Conservation (phyloP, 2,888 invertebrate species). For the Kryphioiulus occultus region DNA sequence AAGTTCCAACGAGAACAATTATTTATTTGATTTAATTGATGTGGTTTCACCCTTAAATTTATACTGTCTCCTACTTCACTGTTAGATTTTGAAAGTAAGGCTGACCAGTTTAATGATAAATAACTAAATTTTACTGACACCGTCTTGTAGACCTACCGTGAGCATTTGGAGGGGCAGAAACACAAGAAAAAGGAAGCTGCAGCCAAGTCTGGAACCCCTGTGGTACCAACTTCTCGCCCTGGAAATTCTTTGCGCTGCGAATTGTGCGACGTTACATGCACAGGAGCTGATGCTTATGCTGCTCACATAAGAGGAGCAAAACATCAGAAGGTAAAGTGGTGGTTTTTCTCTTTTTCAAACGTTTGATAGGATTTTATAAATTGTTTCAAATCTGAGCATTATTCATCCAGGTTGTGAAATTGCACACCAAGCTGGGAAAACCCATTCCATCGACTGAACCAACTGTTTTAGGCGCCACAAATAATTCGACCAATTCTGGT, state of each 20-base stretch:
- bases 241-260: conserved; percentile 86
- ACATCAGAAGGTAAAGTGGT: conserved; percentile 93
- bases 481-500: conserved; percentile 52
- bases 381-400: too few relatives aligned
- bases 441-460: conserved; percentile 96
- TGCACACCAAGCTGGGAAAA: conserved; percentile 96
- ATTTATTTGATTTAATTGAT: too few relatives aligned
- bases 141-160: conserved; percentile 78
- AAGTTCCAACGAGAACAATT: too few relatives aligned
- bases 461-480: conserved; percentile 71
- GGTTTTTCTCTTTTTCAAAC: too few relatives aligned
- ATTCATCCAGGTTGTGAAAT: conserved; percentile 74
- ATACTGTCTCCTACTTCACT: too few relatives aligned
- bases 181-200: conserved; percentile 98
- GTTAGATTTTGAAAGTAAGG: conserved; percentile 20
- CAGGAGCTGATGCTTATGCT: conserved; percentile 97
- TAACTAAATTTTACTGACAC: too few relatives aligned
- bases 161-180: conserved; percentile 97
- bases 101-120: conserved; percentile 50
- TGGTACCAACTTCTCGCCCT: conserved; percentile 65
- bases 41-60: too few relatives aligned
- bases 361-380: too few relatives aligned
- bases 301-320: conserved; percentile 97
- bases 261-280: conserved; percentile 97
- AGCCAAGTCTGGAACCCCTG: conserved; percentile 74